phyloP scores from a whole-genome alignment of 2,797 vertebrate species.

The Hippopotamyrus pictus region DNA sequence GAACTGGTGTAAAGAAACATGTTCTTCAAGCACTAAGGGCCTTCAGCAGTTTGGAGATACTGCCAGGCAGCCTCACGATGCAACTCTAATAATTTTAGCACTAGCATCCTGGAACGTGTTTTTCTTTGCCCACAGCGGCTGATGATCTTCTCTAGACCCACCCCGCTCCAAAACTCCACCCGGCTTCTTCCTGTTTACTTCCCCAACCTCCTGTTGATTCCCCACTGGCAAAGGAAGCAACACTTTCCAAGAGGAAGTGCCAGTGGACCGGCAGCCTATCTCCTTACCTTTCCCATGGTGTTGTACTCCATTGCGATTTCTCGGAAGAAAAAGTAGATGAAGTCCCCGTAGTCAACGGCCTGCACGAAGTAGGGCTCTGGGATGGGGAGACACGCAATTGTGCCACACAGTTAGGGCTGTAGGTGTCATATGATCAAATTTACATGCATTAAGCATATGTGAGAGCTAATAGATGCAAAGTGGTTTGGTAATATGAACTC shows the following conservation, averaged over 20 bases:
- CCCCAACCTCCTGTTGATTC: slow-evolving; percentile 48
- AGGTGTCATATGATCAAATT: not conserved
- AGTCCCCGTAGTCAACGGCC: slow-evolving; percentile 87
- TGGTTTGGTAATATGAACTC: not conserved
- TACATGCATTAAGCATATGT: not conserved
- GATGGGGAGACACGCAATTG: slow-evolving; percentile 26
- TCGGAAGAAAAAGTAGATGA: slow-evolving; percentile 98
- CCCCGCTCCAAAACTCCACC: slow-evolving; percentile 42
- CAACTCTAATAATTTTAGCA: slow-evolving; percentile 50
- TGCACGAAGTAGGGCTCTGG: slow-evolving; percentile 95
- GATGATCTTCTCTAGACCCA: slow-evolving; percentile 43
- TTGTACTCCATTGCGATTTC: slow-evolving; percentile 99
- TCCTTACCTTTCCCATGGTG: slow-evolving; percentile 94
- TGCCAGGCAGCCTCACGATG: not conserved
- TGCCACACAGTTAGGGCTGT: not conserved
- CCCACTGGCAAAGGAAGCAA: slow-evolving; percentile 50
- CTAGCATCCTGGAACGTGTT: slow-evolving; percentile 51
- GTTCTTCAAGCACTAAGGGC: not conserved
- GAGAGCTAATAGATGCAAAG: not conserved
- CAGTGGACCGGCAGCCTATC: slow-evolving; percentile 20
- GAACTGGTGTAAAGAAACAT: slow-evolving; percentile 13
- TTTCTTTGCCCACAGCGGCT: slow-evolving; percentile 45
- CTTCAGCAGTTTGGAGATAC: not conserved
- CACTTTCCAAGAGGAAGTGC: slow-evolving; percentile 37
- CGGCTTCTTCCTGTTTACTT: slow-evolving; percentile 65